These are phyloP conservation scores for Epizoanthus stellaris DNA, from an alignment of 92 coral and sea anemone genomes.

Conservation along the genomic window DNA sequence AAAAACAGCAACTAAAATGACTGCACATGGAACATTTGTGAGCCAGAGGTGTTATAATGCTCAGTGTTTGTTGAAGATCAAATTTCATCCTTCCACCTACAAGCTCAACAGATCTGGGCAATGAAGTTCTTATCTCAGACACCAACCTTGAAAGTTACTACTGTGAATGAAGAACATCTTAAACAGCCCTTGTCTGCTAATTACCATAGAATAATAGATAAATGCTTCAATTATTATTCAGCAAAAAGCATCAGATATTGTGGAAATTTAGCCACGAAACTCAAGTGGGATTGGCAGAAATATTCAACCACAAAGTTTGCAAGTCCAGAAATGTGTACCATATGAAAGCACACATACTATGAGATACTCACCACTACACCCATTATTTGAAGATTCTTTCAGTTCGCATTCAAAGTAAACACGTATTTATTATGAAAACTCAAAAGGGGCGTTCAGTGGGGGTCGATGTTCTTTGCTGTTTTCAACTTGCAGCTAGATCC, in stretches of 20 bases:
- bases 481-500: background rate
- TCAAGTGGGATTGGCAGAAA: conserved; percentile 21
- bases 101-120: conserved; percentile 2
- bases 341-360: background rate
- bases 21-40: conserved; percentile 29
- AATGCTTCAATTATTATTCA: conserved; percentile 27
- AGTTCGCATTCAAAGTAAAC: conserved; percentile 22
- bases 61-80: conserved; percentile 17
- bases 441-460: conserved; percentile 38
- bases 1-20: conserved; percentile 12
- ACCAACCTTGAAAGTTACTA: background rate
- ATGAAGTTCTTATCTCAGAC: conserved; percentile 15
- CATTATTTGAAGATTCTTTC: conserved; percentile 6
- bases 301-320: background rate
- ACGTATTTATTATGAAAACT: conserved; percentile 22
- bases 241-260: conserved; percentile 5
- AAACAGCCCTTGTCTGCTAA: conserved; percentile 15
- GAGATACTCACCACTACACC: conserved; percentile 17
- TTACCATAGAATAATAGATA: conserved; percentile 34
- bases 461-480: conserved; percentile 25
- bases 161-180: background rate
- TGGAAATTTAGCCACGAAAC: background rate
- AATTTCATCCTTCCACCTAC: conserved; percentile 18
- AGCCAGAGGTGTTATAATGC: background rate
- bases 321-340: background rate